Base-by-base conservation (phyloP, 2,797 vertebrate species). In the Argya squamiceps region DNA sequence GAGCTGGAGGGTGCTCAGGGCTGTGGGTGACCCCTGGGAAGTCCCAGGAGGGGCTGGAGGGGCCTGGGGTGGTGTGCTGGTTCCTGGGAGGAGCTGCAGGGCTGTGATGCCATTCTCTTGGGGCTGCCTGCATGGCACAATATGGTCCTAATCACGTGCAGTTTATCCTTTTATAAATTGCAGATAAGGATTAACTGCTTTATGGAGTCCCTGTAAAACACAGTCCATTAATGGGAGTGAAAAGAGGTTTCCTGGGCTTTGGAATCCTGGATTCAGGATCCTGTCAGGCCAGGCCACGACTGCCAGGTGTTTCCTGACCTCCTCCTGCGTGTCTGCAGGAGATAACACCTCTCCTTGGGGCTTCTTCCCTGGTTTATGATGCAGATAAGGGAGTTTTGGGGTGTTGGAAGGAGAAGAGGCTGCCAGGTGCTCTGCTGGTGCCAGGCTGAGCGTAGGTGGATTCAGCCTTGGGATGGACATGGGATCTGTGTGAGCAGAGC, bases 141-240 rank as follows among this genome's bases (percentile, higher is more conserved):
- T 12, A 47, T 1, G 2, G 19, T 32, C 69, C 64, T 23, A 86
- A 89, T 75, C 65, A 58, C 3, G 12, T 15, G 55, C 39, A 59
- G 50, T 83, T 92, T 60, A 75, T 81, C 50, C 83, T 75, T 90
- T 69, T 55, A 68, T 58, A 86, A 80, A 64, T 9, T 63, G 46
- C 68, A 93, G 93, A 92, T 93, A 95, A 95, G 78, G 75, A 88
- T 93, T 91, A 80, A 92, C 71, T 83, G 15, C 43, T 94, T 89
- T 76, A 91, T 80, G 83, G 91, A 88, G 65, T 76, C 64, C 17
- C 43, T 11, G 75, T 73, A 39, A 90, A 83, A 60, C 11, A 29
- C 5, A 92, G 91, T 17, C 53, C 36, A 56, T 67, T 79, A 76
- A 49, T 0, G 60, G 70, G 59, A 59, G 80, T 0, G 20, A 62